A percentile compares a stretch with the other conserved stretches of the same genome.
Conservation (phyloP, 2,113 vertebrate genomes). For the Myotis lucifugus region DNA sequence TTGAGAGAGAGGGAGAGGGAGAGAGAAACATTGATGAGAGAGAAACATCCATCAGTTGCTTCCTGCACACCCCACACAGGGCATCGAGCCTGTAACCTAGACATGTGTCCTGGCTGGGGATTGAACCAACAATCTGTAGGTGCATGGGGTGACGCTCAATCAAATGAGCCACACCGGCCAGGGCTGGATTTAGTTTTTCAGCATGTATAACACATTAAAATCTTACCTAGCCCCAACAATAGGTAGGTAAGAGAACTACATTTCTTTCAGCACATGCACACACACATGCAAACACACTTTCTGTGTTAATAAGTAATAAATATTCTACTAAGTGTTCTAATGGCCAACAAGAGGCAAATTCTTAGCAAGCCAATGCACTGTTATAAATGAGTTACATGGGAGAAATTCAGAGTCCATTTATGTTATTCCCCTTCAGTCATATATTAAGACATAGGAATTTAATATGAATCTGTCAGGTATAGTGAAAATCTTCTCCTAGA, state of each 20-base stretch:
- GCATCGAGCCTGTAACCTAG: background rate
- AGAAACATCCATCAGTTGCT: background rate
- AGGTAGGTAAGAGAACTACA: background rate
- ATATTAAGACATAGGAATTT: constrained; percentile 43
- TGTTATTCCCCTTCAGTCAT: constrained; percentile 39
- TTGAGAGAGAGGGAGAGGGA: background rate
- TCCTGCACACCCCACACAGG: background rate
- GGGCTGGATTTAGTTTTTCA: constrained; percentile 17
- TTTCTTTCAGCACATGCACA: background rate
- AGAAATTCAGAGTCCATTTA: constrained; percentile 64
- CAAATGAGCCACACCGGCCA: background rate
- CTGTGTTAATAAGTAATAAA: constrained; percentile 69
- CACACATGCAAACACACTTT: constrained; percentile 14
- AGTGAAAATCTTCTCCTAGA: constrained; percentile 37
- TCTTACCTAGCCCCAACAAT: constrained; percentile 32
- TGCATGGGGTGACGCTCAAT: background rate
- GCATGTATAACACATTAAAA: background rate
- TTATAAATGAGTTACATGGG: constrained; percentile 54
- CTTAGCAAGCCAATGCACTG: constrained; percentile 45
- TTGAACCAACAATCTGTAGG: background rate
- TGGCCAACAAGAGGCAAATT: constrained; percentile 68
- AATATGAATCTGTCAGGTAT: constrained; percentile 45
- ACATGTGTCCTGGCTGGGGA: background rate
- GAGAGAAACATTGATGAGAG: background rate
- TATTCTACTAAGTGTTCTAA: constrained; percentile 75